Conservation (phyloP, 2,113 vertebrate genomes). For the Rousettus leschenaultii region DNA sequence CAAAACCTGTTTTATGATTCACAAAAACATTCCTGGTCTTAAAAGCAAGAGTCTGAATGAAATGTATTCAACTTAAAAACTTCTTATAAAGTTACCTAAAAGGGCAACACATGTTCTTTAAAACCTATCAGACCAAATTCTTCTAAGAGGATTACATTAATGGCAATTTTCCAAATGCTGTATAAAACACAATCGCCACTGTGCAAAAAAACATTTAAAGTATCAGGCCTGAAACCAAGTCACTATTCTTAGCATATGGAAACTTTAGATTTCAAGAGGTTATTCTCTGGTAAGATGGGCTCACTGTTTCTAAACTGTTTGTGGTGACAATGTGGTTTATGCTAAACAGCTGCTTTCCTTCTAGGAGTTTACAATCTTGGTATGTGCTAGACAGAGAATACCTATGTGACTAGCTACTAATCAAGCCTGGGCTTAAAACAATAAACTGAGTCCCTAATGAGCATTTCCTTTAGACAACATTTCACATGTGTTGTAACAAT, state of each 20-base stretch:
- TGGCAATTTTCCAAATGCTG: not conserved
- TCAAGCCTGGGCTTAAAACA: not conserved
- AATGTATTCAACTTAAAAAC: slow-evolving; percentile 5
- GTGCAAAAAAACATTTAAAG: not conserved
- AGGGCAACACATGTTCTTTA: not conserved
- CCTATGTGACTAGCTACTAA: not conserved
- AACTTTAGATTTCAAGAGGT: not conserved
- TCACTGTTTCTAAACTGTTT: not conserved
- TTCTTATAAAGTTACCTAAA: not conserved
- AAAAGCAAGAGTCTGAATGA: not conserved
- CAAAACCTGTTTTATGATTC: not conserved
- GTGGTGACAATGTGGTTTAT: not conserved
- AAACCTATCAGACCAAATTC: not conserved
- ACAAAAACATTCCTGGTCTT: slow-evolving; percentile 5
- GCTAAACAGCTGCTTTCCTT: not conserved
- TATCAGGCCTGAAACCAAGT: not conserved
- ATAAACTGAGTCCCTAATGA: not conserved
- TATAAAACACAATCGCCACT: not conserved
- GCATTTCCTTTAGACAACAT: not conserved
- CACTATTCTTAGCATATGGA: not conserved
- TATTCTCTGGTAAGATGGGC: not conserved
- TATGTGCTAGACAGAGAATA: not conserved
- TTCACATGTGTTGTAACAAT: not conserved
- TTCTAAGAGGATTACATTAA: not conserved
- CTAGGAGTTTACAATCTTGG: not conserved